Evolutionary conservation across 2,888 invertebrate genomes (phyloP), one percentile per base, ranked within the genome.

Genomic region (Cynaeus angustus): DNA sequence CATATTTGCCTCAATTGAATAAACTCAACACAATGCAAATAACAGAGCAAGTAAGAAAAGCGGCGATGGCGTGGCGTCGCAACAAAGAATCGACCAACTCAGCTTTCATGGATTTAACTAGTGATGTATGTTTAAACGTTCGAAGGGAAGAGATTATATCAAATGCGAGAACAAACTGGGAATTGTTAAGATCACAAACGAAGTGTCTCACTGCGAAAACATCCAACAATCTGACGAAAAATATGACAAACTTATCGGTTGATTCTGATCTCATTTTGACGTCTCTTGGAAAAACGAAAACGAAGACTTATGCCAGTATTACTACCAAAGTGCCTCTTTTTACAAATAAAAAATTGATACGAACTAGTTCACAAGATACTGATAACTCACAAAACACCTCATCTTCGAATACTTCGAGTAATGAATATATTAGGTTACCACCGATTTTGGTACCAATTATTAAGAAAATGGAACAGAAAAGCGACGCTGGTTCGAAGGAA

Each of bases 161-260:
- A 41, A 94, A 94, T 80, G 94, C 94, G 1, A 89, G 94, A 73
- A 94, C 93, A n/a, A 95, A 94, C 81, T 95, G 94, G 94, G 94
- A 95, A 82, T 84, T 94, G 53, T 84, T 94, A 9, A 87, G 94
- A 69, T 90, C 92, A 2, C 85, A 85, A 85, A 90, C 89, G 30
- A 91, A 89, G 83, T 89, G 88, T 74, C 86, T 90, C 41, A 86
- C 80, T 70, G 81, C 84, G 56, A 83, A 78, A 64, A 38, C 67
- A 7, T 56, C 68, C 8, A 67, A 30, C 16, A 69, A 58, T 56
- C 65, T 83, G 5, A 79, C 80, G 33, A 82, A 81, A 72, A 78
- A 79, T 3, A 33, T 79, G 7, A 80, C 78, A 65, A 80, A 83
- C 71, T 73, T 85, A 16, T 41, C 50, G 10, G 26, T 59, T 14